phyloP scores from a whole-genome alignment of 1,140 invertebrate genomes.

The Cotesia glomerata region DNA sequence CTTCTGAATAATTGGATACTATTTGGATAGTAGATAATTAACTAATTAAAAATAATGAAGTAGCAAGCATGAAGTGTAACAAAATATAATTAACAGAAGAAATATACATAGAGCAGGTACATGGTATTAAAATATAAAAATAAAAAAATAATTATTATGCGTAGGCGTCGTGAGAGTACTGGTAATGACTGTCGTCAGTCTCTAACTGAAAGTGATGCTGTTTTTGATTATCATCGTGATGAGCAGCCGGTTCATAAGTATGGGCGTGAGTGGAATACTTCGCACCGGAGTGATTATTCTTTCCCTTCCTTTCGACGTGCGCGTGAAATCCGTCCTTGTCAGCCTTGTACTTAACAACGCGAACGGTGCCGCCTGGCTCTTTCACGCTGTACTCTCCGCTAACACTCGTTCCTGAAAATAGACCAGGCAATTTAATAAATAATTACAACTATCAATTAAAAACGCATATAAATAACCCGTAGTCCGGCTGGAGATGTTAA shows the following conservation, averaged over 20 bases:
- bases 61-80: neutral
- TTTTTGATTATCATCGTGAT: conserved; percentile 16
- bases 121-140: neutral
- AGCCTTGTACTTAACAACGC: conserved; percentile 77
- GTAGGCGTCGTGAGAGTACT: conserved; percentile 11
- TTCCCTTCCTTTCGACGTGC: conserved; percentile 71
- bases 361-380: conserved; percentile 77
- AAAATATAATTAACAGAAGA: neutral
- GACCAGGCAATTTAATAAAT: too few relatives aligned
- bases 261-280: conserved; percentile 41
- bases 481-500: neutral
- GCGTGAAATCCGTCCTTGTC: conserved; percentile 81
- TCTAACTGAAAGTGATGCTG: neutral
- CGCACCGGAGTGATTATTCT: conserved; percentile 55
- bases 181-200: neutral
- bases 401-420: conserved; percentile 49
- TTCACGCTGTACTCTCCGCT: conserved; percentile 77
- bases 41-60: neutral
- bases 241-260: neutral
- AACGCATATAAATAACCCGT: neutral
- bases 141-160: neutral
- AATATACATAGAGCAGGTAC: neutral
- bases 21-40: too few relatives aligned
- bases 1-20: too few relatives aligned
- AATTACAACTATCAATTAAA: too few relatives aligned